phyloP scores from a whole-genome alignment of 2,113 vertebrate species.

The Myotis yumanensis region DNA sequence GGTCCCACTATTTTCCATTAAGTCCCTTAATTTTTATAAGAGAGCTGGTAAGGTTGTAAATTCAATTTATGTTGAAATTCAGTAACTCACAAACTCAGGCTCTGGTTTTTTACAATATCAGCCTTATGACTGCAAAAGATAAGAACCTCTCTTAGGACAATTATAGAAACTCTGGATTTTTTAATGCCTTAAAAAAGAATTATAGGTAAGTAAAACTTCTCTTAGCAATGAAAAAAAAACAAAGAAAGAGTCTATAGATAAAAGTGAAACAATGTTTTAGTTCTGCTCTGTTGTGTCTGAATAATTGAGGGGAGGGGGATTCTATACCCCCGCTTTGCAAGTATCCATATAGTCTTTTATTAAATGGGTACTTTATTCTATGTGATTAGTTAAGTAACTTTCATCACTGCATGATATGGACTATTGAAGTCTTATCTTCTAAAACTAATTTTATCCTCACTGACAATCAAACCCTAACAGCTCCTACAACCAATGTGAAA shows the following conservation, averaged over 20 bases:
- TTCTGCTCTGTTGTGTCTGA: neutral
- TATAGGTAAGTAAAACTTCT: neutral
- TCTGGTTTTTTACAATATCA: neutral
- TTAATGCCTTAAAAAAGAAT: conserved; percentile 28
- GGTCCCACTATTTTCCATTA: neutral
- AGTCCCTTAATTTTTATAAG: neutral
- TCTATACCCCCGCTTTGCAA: neutral
- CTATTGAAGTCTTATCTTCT: neutral
- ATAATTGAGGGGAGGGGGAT: neutral
- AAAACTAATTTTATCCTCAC: conserved; percentile 30
- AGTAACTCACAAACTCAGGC: neutral
- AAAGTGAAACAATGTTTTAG: neutral
- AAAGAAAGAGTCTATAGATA: neutral
- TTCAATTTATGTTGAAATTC: conserved; percentile 6
- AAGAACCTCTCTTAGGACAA: neutral
- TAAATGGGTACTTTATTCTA: neutral
- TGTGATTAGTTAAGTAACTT: neutral
- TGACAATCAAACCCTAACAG: conserved; percentile 45
- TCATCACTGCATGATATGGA: neutral
- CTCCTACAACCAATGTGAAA: neutral
- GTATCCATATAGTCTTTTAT: neutral
- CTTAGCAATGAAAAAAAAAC: neutral
- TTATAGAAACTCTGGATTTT: neutral
- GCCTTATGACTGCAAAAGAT: neutral
- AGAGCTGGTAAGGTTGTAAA: neutral